Conservation (phyloP, 2,797 vertebrate genomes). For the Lagocephalus sceleratus region DNA sequence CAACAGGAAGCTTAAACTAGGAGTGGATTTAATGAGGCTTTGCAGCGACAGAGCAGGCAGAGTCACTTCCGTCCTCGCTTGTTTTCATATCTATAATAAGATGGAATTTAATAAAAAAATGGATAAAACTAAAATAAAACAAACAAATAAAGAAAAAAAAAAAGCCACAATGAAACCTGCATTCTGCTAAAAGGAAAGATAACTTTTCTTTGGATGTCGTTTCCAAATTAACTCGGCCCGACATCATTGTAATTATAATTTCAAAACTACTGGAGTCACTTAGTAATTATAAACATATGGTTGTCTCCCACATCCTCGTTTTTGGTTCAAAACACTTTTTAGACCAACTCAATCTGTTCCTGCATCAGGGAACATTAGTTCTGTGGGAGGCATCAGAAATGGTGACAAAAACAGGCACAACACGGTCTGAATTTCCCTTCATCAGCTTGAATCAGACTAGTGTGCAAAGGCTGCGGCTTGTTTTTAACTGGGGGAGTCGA, state of each 20-base stretch:
- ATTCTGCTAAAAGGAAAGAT: too few species aligned
- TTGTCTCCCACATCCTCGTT: neutral
- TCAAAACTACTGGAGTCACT: neutral
- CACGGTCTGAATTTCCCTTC: too few species aligned
- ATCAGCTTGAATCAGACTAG: too few species aligned
- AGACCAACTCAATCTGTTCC: neutral
- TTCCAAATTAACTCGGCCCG: too few species aligned
- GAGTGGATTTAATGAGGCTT: slow-evolving; percentile 20
- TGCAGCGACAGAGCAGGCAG: slow-evolving; percentile 1
- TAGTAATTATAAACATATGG: neutral
- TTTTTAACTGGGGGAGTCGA: too few species aligned
- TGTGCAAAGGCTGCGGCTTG: too few species aligned
- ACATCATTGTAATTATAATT: too few species aligned
- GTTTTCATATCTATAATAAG: neutral
- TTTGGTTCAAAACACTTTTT: neutral
- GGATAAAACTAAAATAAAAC: neutral
- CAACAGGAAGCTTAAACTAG: slow-evolving; percentile 1
- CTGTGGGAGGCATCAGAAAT: too few species aligned
- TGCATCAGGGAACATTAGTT: neutral
- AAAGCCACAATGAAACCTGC: too few species aligned
- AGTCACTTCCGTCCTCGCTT: neutral
- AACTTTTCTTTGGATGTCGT: too few species aligned
- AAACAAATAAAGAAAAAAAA: too few species aligned
- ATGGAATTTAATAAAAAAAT: neutral
- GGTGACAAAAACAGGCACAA: too few species aligned